Base-by-base conservation (phyloP, 2,888 invertebrate species). In the Trypoxylon attenuatum region DNA sequence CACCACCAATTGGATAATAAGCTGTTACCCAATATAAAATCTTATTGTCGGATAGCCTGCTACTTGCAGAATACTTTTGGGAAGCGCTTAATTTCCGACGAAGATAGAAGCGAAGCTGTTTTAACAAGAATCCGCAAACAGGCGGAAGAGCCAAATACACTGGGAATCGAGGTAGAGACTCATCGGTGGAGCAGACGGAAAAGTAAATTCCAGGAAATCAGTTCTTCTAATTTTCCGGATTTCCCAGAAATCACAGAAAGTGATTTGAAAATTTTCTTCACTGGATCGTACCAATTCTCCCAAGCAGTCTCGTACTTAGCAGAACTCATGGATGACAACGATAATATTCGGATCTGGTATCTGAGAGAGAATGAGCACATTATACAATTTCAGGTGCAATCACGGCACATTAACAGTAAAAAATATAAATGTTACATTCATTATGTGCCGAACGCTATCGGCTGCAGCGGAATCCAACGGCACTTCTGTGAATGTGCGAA, bases 231-330 rank as follows among this genome's bases (percentile, higher is more conserved):
- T n/a, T 3, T 58, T 0, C 5, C 51, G 0, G 46, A 58, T 19
- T 58, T 58, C 39, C 50, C 57, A 1, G 43, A 50, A 33, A 33
- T 50, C 21, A 51, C 45, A 0, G 46, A 52, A 46, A 19, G 13
- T 10, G 41, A 59, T 27, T 25, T 59, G 1, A 41, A 47, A 39
- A 13, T 52, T 2, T 8, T 59, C 4, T 60, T 60, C n/a, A 50
- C 43, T 2, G 43, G 54, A 0, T 43, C 23, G 0, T 49, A 54
- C 15, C 60, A 60, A 33, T 13, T 54, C 0, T 54, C 53, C 0
- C 49, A 60, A 29, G 42, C 54, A 23, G 29, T 67, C 5, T 67
- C 50, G 2, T 67, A 67, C 27, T 25, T 67, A 16, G 54, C 53
- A 1, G 58, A 67, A 47, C 42, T 67, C 10, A 21, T 65, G 21